Conservation (phyloP, 2,797 vertebrate genomes). For the Sebastes reedi region DNA sequence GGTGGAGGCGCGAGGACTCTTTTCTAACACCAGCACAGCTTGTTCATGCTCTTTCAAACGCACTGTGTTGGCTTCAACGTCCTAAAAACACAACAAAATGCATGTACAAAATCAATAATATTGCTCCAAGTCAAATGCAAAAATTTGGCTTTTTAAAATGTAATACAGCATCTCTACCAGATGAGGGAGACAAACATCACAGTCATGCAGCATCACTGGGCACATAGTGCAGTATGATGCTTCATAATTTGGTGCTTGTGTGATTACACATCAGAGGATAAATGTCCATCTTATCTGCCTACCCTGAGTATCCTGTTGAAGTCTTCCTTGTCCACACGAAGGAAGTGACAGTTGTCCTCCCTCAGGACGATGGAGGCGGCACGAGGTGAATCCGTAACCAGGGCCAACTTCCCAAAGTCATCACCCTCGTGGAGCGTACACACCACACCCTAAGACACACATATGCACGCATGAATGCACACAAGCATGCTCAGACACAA, state of each 20-base stretch:
- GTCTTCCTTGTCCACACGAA: constrained; percentile 97
- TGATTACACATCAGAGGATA: background rate
- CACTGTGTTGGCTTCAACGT: constrained; percentile 98
- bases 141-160: background rate
- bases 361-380: constrained; percentile 96
- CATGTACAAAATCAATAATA: background rate
- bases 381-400: constrained; percentile 95
- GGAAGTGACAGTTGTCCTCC: constrained; percentile 97
- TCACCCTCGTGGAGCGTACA: constrained; percentile 96
- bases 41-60: constrained; percentile 98
- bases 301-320: constrained; percentile 98
- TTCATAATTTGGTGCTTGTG: background rate
- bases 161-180: constrained; percentile 33
- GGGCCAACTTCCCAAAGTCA: constrained; percentile 96
- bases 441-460: constrained; percentile 89
- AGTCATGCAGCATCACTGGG: background rate
- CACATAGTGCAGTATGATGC: background rate
- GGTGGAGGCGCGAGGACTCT: constrained; percentile 90
- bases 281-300: background rate
- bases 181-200: constrained; percentile 64
- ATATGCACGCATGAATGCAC: background rate
- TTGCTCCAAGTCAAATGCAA: background rate
- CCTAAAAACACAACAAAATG: constrained; percentile 78
- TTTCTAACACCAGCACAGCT: constrained; percentile 96
- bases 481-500: background rate